Conservation (phyloP, 2,888 invertebrate species). For the Trichogramma evanescens region DNA sequence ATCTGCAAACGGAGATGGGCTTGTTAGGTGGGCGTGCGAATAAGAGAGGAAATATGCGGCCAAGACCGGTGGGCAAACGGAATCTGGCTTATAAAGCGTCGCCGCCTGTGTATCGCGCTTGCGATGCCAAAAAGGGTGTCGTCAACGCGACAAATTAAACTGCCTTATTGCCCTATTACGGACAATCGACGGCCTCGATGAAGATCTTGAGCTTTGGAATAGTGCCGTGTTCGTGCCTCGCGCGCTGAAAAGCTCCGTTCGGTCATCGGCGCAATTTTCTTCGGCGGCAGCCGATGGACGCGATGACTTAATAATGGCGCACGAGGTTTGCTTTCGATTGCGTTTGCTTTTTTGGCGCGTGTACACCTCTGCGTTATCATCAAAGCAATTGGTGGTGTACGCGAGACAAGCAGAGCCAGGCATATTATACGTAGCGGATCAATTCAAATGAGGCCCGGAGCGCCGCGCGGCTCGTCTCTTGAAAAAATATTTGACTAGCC, state of each 20-base stretch:
- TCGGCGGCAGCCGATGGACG: too few species aligned
- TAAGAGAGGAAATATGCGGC: conserved; percentile 10
- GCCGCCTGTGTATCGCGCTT: background rate
- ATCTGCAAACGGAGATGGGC: background rate
- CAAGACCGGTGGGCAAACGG: background rate
- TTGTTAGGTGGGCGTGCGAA: background rate
- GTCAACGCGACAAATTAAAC: conserved; percentile 10
- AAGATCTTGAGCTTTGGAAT: too few species aligned
- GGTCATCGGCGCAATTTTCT: too few species aligned
- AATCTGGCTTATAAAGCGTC: background rate
- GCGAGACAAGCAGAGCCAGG: too few species aligned
- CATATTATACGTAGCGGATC: conserved; percentile 2
- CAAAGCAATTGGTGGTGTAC: too few species aligned
- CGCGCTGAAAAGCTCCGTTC: too few species aligned
- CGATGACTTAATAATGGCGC: too few species aligned
- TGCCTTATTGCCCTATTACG: background rate
- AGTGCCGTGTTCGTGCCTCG: too few species aligned
- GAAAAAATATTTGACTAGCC: conserved; percentile 21
- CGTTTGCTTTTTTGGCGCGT: too few species aligned
- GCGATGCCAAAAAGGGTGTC: background rate
- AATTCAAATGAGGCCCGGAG: conserved; percentile 15
- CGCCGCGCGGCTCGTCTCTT: conserved; percentile 7
- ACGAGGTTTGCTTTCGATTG: too few species aligned
- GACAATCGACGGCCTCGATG: too few species aligned
- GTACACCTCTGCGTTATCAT: too few species aligned